Evolutionary conservation across 2,888 invertebrate genomes (phyloP), one percentile per base, ranked within the genome.

Genomic region (Isoperla grammatica): DNA sequence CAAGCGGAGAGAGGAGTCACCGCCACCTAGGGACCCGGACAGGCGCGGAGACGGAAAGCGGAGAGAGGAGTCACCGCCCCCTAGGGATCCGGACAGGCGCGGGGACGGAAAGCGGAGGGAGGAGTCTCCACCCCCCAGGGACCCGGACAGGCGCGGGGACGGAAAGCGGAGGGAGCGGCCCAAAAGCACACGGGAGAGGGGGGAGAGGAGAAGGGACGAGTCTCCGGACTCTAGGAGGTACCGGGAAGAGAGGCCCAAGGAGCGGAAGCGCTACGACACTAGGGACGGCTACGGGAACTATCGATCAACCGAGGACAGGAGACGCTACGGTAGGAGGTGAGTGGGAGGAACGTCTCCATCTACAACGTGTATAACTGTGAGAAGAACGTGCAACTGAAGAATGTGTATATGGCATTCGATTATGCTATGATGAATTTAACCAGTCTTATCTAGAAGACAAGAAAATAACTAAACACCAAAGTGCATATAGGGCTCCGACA

Each of bases 171-270:
- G 15, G 48, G 23, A 40, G 62, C 54, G 61, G 60, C 43, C 62
- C 19, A 13, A 60, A 13, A 53, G 64, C 39, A 65, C 64, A 54
- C 56, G 64, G 22, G 65, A 65, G 11, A 13, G 50, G 15, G 56
- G 37, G 17, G 20, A 29, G 40, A 42, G n/a, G 9, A 57, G 61
- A n/a, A 53, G 56, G 35, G 60, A 63, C 17, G 59, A 63, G 54
- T 64, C 62, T 29, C 57, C 57, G 6, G 57, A 49, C 12, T 49
- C 59, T 6, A 60, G 63, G 8, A 35, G 63, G 9, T 64, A 63
- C 39, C 59, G 59, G 40, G 65, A 56, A 17, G 60, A 56, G 40
- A 59, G 56, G 40, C 58, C 61, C 29, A 57, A 55, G 35, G 60
- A 62, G 48, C 57, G 57, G 23, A 58, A 62, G 48, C 43, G 54